Evolutionary conservation across 2,797 vertebrate genomes (phyloP).

Genomic region (Chaetophractus vellerosus): DNA sequence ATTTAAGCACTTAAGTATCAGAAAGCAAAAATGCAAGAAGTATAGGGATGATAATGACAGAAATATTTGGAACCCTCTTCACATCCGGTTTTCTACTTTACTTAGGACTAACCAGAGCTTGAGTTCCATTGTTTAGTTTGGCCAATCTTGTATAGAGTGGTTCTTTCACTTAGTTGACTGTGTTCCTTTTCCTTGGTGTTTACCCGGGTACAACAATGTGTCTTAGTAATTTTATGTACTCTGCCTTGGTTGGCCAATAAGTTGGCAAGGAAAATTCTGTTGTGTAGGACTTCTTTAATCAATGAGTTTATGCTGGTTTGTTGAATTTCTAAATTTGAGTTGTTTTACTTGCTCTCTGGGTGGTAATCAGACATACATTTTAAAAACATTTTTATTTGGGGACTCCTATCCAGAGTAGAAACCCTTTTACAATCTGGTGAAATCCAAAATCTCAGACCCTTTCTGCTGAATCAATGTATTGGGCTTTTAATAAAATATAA

Average conservation of each 20-base stretch:
- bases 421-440: background rate
- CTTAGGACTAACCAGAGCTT: background rate
- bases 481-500: background rate
- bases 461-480: background rate
- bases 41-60: background rate
- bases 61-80: background rate
- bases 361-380: background rate
- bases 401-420: background rate
- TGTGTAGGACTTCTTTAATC: background rate
- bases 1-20: background rate
- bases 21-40: background rate
- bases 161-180: background rate
- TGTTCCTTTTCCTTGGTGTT: background rate
- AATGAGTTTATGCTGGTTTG: background rate
- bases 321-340: background rate
- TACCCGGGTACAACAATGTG: background rate
- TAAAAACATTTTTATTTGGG: background rate
- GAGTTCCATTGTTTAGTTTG: background rate
- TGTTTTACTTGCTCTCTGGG: slow-evolving; percentile 2
- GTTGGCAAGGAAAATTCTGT: background rate
- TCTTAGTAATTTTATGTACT: background rate
- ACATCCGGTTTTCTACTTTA: background rate
- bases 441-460: background rate
- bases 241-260: background rate
- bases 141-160: background rate